These are phyloP conservation scores for Orthosia gracilis DNA, from an alignment of 2,888 invertebrate genomes.

Conservation along the genomic window DNA sequence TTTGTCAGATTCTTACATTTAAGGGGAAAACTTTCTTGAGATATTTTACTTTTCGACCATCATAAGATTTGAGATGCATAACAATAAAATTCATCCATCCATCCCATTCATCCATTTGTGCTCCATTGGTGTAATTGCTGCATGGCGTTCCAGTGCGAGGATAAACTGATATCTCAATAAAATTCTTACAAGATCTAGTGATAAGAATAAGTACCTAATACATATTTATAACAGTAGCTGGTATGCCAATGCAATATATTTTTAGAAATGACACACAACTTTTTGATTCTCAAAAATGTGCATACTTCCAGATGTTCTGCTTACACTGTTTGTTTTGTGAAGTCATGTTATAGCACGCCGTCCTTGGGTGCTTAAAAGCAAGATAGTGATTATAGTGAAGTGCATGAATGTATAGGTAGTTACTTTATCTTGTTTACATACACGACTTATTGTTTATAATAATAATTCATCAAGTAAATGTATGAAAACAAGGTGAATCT, in stretches of 20 bases:
- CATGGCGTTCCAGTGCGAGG: too few species aligned
- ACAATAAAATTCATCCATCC: too few species aligned
- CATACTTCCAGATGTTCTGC: constrained; percentile 17
- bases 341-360: constrained; percentile 38
- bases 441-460: constrained; percentile 48
- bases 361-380: constrained; percentile 35
- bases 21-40: too few species aligned
- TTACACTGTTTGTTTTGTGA: constrained; percentile 34
- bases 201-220: neutral
- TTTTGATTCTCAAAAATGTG: constrained; percentile 9
- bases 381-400: constrained; percentile 32
- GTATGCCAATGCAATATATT: neutral
- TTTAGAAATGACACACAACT: constrained; percentile 12
- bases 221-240: neutral
- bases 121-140: too few species aligned
- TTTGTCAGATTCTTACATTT: too few species aligned
- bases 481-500: constrained; percentile 28
- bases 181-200: neutral
- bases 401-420: constrained; percentile 25
- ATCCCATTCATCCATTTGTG: too few species aligned
- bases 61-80: neutral
- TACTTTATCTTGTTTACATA: constrained; percentile 48
- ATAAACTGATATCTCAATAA: too few species aligned
- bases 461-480: constrained; percentile 37
- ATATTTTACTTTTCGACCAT: neutral